Evolutionary conservation across 2,888 invertebrate genomes (phyloP).

Genomic region (Hoplodrina blanda): DNA sequence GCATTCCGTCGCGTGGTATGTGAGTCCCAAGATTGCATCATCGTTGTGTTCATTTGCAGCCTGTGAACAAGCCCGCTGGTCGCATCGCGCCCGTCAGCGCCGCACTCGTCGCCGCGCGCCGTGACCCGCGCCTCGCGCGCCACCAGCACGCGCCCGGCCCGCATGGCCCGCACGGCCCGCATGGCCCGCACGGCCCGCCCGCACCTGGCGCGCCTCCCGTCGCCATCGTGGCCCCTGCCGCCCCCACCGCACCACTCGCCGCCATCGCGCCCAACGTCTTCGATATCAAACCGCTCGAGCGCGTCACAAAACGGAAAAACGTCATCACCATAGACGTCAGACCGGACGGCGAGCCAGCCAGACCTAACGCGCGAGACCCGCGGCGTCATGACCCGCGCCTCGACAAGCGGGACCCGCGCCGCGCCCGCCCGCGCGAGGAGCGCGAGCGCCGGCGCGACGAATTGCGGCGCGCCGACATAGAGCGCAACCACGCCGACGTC

Average conservation of each 20-base stretch:
- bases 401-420: constrained; percentile 63
- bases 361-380: constrained; percentile 59
- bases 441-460: constrained; percentile 64
- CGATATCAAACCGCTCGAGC: constrained; percentile 87
- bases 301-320: constrained; percentile 84
- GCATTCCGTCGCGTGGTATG: no score
- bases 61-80: constrained; percentile 76
- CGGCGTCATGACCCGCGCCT: constrained; percentile 70
- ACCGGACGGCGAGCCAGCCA: constrained; percentile 61
- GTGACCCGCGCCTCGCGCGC: constrained; percentile 75
- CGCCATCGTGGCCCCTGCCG: constrained; percentile 64
- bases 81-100: constrained; percentile 84
- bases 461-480: constrained; percentile 55
- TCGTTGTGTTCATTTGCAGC: constrained; percentile 74
- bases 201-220: constrained; percentile 48
- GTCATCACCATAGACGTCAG: constrained; percentile 87
- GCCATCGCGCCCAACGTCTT: constrained; percentile 84
- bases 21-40: constrained; percentile 21
- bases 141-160: constrained; percentile 72
- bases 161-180: constrained; percentile 49
- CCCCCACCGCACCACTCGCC: constrained; percentile 51
- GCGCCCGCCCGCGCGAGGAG: constrained; percentile 42
- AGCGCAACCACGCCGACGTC: constrained; percentile 33
- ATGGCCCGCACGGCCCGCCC: constrained; percentile 25
- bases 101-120: constrained; percentile 78